These are phyloP conservation scores for Gadopsis bispinosus DNA, from an alignment of 2,797 vertebrate species.

Conservation along the genomic window DNA sequence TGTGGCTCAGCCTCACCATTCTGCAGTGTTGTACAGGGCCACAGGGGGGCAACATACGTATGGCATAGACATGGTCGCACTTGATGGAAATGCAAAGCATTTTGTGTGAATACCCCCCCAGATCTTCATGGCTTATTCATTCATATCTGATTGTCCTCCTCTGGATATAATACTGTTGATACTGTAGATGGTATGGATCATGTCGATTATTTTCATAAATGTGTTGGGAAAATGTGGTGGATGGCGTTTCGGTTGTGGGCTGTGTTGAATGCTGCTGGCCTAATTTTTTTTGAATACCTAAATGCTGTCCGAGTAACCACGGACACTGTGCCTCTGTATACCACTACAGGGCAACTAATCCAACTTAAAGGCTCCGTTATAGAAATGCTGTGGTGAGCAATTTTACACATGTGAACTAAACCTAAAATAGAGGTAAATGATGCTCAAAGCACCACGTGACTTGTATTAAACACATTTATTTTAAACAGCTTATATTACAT, in stretches of 20 bases:
- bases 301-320: too few relatives aligned
- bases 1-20: not conserved
- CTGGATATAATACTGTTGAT: not conserved
- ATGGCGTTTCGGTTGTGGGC: not conserved
- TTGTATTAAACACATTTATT: not conserved
- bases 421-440: not conserved
- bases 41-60: slow-evolving; percentile 48
- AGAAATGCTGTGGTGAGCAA: not conserved
- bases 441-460: not conserved
- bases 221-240: not conserved
- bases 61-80: not conserved
- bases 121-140: not conserved
- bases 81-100: not conserved
- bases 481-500: not conserved
- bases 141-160: not conserved
- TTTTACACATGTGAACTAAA: not conserved
- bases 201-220: not conserved
- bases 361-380: not conserved
- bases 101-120: slow-evolving; percentile 8
- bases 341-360: not conserved
- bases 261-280: not conserved
- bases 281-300: not conserved
- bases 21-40: slow-evolving; percentile 36
- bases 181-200: not conserved
- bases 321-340: not conserved